Evolutionary conservation across 2,797 vertebrate species (phyloP).

Genomic region (Australoheros facetus): DNA sequence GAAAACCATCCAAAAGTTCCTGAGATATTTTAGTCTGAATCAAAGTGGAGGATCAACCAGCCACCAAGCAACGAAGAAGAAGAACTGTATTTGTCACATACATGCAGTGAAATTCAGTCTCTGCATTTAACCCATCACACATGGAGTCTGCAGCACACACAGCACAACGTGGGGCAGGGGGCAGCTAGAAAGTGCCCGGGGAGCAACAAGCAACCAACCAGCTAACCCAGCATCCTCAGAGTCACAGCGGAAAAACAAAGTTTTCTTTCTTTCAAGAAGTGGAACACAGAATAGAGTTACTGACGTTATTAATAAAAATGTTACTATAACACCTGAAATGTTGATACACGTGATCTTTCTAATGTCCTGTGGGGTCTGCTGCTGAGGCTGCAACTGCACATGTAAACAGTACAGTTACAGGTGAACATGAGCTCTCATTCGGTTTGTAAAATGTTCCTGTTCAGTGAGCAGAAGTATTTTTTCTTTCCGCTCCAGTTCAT

Average conservation of each 20-base stretch:
- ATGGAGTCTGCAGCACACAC: too few relatives aligned
- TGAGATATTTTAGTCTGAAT: not conserved
- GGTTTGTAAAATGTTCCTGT: constrained; percentile 23
- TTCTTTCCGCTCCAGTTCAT: constrained; percentile 27
- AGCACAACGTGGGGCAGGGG: too few relatives aligned
- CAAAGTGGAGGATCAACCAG: too few relatives aligned
- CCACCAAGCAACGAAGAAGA: not conserved
- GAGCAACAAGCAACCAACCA: too few relatives aligned
- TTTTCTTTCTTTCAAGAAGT: not conserved
- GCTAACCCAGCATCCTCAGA: not conserved
- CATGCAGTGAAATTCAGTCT: too few relatives aligned
- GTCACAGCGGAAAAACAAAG: too few relatives aligned
- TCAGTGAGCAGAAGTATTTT: constrained; percentile 14
- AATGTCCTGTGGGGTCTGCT: not conserved
- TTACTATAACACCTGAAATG: not conserved
- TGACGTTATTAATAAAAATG: not conserved
- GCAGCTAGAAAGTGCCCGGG: too few relatives aligned
- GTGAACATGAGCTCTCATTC: constrained; percentile 4
- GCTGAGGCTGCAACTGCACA: not conserved
- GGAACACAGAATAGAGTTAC: too few relatives aligned
- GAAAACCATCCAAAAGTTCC: not conserved
- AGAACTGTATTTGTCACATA: too few relatives aligned
- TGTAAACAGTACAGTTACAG: constrained; percentile 5
- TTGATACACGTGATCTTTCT: not conserved
- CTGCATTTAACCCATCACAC: too few relatives aligned